Evolutionary conservation across 2,797 vertebrate genomes (phyloP), one percentile per base, ranked within the genome.

Genomic region (Enteromius radiatus): DNA sequence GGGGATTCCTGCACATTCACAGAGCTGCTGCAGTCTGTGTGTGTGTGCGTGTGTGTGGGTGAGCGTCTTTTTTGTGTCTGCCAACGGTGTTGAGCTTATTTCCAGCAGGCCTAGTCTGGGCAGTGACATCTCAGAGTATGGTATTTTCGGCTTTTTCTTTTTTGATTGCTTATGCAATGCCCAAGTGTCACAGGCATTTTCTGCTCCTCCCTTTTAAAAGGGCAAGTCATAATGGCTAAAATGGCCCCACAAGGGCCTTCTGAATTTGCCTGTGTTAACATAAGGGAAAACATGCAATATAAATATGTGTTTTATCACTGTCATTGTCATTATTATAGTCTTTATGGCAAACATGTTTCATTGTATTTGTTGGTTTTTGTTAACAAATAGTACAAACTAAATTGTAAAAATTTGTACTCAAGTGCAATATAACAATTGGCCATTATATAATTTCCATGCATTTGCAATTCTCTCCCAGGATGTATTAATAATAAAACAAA

Each of bases 91-190:
- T 81, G 69, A 64, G 71, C 70, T 64, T 75, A 64, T 81, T 81
- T 81, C 23, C 33, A 80, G 43, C 68, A 71, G 64, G 33, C 64
- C 49, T 56, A 41, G 52, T 26, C 67, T n/a, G 54, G 79, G 61
- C 70, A 81, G 59, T 81, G 70, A 81, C 61, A 74, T 81, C 70
- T 65, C 47, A 1, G 49, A 56, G 71, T 38, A 49, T 75, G 71
- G 49, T 71, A 59, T 84, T 80, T 68, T 80, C 28, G 0, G 71
- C 71, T 76, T 41, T 65, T 80, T 59, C 49, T 80, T 73, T 76
- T 75, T 76, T 84, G 77, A 74, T 80, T 73, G 83, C 78, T 81
- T 80, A 75, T 71, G 59, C 67, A 59, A 63, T 78, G 67, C 64
- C 52, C 52, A 56, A 63, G 61, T 73, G 69, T 79, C 61, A 80